Evolutionary conservation across 2,888 invertebrate species (phyloP).

Genomic region (Xanthostigma xanthostigma): DNA sequence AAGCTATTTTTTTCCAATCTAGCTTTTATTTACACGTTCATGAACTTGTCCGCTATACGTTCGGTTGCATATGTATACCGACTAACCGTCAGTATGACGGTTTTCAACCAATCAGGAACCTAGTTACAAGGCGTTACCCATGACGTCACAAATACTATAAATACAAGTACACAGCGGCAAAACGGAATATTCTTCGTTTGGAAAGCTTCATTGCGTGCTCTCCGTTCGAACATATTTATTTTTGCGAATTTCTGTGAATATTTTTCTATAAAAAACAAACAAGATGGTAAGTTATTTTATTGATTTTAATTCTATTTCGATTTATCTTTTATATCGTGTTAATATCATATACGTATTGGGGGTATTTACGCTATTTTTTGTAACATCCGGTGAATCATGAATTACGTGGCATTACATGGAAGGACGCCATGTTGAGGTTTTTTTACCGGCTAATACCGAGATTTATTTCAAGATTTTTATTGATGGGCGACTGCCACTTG

Average conservation of each 20-base stretch:
- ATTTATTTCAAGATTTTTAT: too few relatives aligned
- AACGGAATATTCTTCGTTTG: constrained; percentile 43
- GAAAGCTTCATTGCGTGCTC: constrained; percentile 53
- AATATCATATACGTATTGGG: background rate
- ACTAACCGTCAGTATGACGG: background rate
- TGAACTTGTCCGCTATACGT: too few relatives aligned
- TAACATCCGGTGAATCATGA: constrained; percentile 8
- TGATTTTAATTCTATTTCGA: constrained; percentile 3
- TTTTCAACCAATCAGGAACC: constrained; percentile 31
- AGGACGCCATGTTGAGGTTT: constrained; percentile 8
- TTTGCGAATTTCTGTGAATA: constrained; percentile 16
- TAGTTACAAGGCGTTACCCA: constrained; percentile 32
- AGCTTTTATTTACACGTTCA: too few relatives aligned
- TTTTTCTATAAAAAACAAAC: constrained; percentile 13
- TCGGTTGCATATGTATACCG: background rate
- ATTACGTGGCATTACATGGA: constrained; percentile 7
- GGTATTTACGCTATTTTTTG: background rate
- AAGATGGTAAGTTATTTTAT: constrained; percentile 21
- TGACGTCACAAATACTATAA: constrained; percentile 38
- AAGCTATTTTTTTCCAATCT: too few relatives aligned
- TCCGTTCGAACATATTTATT: constrained; percentile 22
- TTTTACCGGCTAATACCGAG: background rate
- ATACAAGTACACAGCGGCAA: constrained; percentile 33
- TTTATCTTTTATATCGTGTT: background rate
- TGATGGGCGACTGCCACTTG: too few relatives aligned